Evolutionary conservation across 1,140 invertebrate genomes (phyloP).

Genomic region (Diorhabda carinulata): DNA sequence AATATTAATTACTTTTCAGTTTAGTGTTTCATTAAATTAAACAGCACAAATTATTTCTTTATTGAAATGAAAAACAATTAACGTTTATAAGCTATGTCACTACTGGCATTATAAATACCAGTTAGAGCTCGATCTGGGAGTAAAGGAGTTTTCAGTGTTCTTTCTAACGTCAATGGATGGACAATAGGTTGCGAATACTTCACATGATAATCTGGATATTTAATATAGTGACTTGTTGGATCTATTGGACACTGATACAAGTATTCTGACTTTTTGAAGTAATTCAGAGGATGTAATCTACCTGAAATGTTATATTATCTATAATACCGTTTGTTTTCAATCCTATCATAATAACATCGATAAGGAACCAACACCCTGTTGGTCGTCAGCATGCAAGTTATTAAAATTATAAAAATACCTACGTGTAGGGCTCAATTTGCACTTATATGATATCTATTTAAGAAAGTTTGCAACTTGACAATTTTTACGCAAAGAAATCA

Average conservation of each 20-base stretch:
- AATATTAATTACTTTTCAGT: too few species aligned
- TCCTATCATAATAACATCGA: too few species aligned
- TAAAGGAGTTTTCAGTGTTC: constrained; percentile 49
- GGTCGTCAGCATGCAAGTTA: too few species aligned
- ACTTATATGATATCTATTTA: too few species aligned
- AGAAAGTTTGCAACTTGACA: too few species aligned
- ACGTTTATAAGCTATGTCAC: constrained; percentile 19
- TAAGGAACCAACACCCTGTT: too few species aligned
- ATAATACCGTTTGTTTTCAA: too few species aligned
- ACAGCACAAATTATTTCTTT: too few species aligned
- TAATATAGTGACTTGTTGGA: constrained; percentile 53
- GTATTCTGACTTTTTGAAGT: constrained; percentile 52
- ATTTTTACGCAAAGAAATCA: too few species aligned
- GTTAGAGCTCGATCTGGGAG: constrained; percentile 52
- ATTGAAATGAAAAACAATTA: background rate
- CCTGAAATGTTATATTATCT: background rate
- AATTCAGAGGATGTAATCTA: constrained; percentile 51
- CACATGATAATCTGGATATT: constrained; percentile 53
- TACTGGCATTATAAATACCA: constrained; percentile 42
- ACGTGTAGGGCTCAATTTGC: too few species aligned
- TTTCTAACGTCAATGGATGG: constrained; percentile 50
- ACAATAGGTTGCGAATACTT: constrained; percentile 55
- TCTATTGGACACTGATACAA: constrained; percentile 52
- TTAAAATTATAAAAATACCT: too few species aligned
- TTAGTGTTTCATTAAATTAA: too few species aligned